A percentile compares a stretch with the other conserved stretches of the same genome.
Evolutionary conservation across 2,797 vertebrate species (phyloP).

Genomic region (Esox masquinongy): DNA sequence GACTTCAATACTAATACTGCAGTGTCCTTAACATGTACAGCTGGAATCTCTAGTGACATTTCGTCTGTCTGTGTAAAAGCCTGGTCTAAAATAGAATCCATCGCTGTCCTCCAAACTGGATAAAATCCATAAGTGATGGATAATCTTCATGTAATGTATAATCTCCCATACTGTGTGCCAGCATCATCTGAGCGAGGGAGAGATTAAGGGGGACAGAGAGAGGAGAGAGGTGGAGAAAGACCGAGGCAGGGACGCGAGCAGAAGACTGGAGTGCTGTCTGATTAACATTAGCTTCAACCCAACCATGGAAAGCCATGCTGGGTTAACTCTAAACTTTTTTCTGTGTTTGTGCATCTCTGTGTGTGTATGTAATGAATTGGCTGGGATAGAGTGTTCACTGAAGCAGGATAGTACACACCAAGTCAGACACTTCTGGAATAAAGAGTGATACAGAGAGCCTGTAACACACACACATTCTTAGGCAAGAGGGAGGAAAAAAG

Average conservation of each 20-base stretch:
- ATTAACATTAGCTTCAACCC: slow-evolving; percentile 60
- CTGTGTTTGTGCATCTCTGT: slow-evolving; percentile 23
- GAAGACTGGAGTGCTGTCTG: slow-evolving; percentile 49
- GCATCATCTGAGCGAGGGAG: background rate
- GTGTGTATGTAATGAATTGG: slow-evolving; percentile 40
- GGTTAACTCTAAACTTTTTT: slow-evolving; percentile 35
- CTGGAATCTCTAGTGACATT: slow-evolving; percentile 1
- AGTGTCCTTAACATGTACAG: background rate
- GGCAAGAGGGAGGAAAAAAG: background rate
- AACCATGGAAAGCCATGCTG: slow-evolving; percentile 44
- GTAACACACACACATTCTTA: background rate
- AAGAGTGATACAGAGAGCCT: slow-evolving; percentile 17
- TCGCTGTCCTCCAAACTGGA: slow-evolving; percentile 1
- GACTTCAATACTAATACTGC: background rate
- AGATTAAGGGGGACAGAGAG: slow-evolving; percentile 2
- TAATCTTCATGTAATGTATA: slow-evolving; percentile 29
- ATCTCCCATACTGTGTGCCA: background rate
- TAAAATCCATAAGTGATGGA: slow-evolving; percentile 36
- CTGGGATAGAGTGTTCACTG: slow-evolving; percentile 37
- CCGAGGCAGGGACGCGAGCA: background rate
- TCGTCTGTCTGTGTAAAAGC: background rate
- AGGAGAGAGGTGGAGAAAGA: slow-evolving; percentile 6
- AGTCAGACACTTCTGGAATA: slow-evolving; percentile 9
- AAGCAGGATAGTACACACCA: slow-evolving; percentile 26
- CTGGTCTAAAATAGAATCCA: background rate